Evolutionary conservation across 2,797 vertebrate genomes (phyloP), one percentile per base, ranked within the genome.

Genomic region (Limosa lapponica): DNA sequence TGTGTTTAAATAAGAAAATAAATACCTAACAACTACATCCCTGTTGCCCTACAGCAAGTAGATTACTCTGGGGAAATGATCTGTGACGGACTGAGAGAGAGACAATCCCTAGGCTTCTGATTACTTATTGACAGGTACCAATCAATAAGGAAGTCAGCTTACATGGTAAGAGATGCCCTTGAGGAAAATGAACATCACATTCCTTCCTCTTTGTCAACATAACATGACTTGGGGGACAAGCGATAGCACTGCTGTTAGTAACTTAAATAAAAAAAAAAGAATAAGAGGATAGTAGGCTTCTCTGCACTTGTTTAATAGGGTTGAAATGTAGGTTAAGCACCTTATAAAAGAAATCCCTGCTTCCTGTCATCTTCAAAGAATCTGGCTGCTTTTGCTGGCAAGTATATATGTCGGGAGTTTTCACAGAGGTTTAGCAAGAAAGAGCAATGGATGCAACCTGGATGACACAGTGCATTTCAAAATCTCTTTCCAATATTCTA

Each of bases 311-410:
- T 87, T 96, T 93, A 82, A 87, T 13, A 55, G 37, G 28, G 79
- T 58, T 93, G 87, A 92, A 90, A 92, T 55, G 30, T 80, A 65
- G 41, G 57, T 88, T 92, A 91, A 89, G 79, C 75, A 75, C n/a
- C 13, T 91, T 55, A 36, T 30, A 61, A 84, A 96, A 94, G 27
- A 82, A 83, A 91, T 78, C 37, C 36, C 36, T 54, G 12, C 48
- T 86, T 77, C 55, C 65, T 78, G 43, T 46, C 51, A 49, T 86
- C 61, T 92, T 93, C 66, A 88, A 67, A 85, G 69, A 81, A 64
- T 34, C 10, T 17, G 48, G 43, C 69, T 90, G 65, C 75, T 91
- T 90, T 78, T 75, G 46, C 69, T 92, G 78, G 87, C 23, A 93
- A 87, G n/a, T n/a, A 71, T 73, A 32, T 0, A 34, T 5, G 13